Percentiles rank a stretch among this genome's conserved stretches.
Evolutionary conservation across 92 coral and sea anemone genomes (phyloP).

Genomic region (Paramuricea clavata): DNA sequence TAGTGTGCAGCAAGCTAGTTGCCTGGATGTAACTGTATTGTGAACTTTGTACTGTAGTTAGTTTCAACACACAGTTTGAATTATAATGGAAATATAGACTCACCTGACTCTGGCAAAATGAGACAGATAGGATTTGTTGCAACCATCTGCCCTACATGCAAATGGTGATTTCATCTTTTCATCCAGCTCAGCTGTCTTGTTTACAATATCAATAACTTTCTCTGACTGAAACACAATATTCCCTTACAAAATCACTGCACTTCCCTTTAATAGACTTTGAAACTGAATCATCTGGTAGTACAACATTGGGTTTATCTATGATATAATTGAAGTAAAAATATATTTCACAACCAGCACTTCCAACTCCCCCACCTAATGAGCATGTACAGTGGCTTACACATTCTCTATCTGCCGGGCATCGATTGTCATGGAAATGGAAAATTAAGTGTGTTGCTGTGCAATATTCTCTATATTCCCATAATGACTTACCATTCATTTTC

Average conservation of each 20-base stretch:
- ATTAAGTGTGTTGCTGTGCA: no score
- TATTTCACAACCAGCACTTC: no score
- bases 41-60: no score
- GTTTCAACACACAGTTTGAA: not conserved
- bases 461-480: no score
- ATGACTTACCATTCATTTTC: not conserved
- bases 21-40: no score
- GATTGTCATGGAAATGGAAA: no score
- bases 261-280: conserved; percentile 44
- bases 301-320: not conserved
- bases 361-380: no score
- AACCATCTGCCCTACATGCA: not conserved
- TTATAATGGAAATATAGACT: not conserved
- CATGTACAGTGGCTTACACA: no score
- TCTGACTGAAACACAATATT: conserved; percentile 55
- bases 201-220: not conserved
- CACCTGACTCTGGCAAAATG: conserved; percentile 35
- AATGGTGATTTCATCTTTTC: not conserved
- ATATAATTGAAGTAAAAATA: not conserved
- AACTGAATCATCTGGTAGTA: conserved; percentile 56
- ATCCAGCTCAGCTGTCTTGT: conserved; percentile 26
- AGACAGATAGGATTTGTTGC: not conserved
- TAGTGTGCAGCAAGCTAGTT: no score
- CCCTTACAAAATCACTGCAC: conserved; percentile 60
- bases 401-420: not conserved